phyloP scores from a whole-genome alignment of 2,888 invertebrate genomes.

The Lochmaea crataegi region DNA sequence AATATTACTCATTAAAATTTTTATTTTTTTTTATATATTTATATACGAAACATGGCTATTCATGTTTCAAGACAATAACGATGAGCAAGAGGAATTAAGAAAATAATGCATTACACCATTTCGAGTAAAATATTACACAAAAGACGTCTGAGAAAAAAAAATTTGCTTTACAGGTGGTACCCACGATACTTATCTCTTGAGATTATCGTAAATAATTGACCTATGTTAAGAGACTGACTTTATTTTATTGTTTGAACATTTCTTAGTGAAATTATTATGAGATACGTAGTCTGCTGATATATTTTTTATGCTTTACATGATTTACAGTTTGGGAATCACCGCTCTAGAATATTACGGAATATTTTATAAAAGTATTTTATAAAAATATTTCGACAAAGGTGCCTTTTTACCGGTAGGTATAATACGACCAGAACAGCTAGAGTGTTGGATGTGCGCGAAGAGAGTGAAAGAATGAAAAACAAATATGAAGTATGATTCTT shows the following conservation, averaged over 20 bases:
- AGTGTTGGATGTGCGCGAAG: no score
- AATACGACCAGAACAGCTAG: no score
- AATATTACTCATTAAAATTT: background rate
- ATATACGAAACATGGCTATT: background rate
- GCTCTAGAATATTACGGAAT: no score
- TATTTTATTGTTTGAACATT: background rate
- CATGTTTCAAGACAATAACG: conserved; percentile 5
- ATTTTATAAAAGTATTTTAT: no score
- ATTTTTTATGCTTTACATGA: background rate
- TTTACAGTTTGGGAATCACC: no score
- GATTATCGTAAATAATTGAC: conserved; percentile 1
- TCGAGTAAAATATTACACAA: conserved; percentile 5
- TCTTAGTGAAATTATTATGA: background rate
- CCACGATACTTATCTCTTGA: conserved; percentile 4
- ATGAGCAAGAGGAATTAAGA: background rate
- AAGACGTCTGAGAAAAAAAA: conserved; percentile 9
- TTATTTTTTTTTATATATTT: background rate
- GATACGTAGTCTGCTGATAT: background rate
- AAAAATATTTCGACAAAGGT: no score
- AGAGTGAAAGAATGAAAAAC: no score
- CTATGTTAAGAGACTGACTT: background rate
- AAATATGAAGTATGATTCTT: no score
- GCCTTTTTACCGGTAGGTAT: no score
- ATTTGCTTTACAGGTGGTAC: background rate
- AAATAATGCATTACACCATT: conserved; percentile 8